phyloP scores from a whole-genome alignment of 2,113 vertebrate species.

The Crotalus helleri region DNA sequence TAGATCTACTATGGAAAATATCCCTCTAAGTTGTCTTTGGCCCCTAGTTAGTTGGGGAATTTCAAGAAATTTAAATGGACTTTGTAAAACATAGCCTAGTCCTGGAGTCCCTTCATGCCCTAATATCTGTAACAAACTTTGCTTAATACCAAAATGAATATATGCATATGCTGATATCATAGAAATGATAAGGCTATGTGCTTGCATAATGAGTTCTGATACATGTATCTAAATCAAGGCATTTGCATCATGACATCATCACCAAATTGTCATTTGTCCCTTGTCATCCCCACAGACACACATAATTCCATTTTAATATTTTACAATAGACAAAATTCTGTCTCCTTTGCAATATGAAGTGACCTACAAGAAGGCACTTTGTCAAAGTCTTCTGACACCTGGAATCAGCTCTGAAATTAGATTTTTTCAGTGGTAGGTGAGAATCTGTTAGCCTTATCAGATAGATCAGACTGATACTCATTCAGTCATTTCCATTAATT shows the following conservation, averaged over 20 bases:
- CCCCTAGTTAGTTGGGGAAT: not conserved
- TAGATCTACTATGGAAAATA: not conserved
- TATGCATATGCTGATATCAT: not conserved
- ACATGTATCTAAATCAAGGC: not conserved
- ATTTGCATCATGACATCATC: not conserved
- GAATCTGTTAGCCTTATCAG: not conserved
- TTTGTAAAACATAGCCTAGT: not conserved
- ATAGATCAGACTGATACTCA: not conserved
- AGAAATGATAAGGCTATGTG: not conserved
- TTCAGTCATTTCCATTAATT: not conserved
- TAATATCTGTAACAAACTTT: not conserved
- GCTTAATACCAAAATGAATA: not conserved
- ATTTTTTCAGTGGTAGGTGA: not conserved
- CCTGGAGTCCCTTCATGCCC: not conserved
- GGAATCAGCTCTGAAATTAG: not conserved
- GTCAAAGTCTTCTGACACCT: not conserved
- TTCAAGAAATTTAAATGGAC: not conserved
- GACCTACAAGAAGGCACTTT: not conserved
- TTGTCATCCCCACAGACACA: not conserved
- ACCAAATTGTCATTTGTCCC: not conserved
- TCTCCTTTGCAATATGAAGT: not conserved
- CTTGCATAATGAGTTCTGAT: not conserved
- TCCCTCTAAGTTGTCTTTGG: not conserved
- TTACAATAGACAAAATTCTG: not conserved
- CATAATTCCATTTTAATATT: not conserved